Conservation (phyloP, 2,113 vertebrate species). For the Microcebus tavaratra region DNA sequence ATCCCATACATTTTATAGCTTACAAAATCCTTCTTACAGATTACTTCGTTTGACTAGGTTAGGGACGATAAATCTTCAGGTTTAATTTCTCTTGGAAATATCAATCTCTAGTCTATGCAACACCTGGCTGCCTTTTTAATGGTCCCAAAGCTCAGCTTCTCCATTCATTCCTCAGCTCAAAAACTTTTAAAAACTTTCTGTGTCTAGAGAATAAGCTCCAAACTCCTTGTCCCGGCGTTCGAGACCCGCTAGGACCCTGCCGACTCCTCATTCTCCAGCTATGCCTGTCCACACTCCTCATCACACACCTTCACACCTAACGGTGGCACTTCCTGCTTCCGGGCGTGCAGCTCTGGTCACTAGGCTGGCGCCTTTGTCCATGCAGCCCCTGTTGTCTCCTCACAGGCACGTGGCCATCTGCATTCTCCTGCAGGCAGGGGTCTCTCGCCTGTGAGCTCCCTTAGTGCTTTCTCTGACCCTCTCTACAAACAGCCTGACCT, state of each 20-base stretch:
- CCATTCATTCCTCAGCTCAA: background rate
- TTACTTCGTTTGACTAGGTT: constrained; percentile 43
- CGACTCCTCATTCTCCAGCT: fast-evolving
- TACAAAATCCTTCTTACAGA: constrained; percentile 68
- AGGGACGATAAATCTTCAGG: constrained; percentile 63
- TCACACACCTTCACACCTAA: fast-evolving
- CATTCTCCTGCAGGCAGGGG: fast-evolving
- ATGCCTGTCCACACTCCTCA: fast-evolving
- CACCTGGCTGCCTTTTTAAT: constrained; percentile 42
- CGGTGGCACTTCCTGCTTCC: background rate
- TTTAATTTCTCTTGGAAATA: constrained; percentile 67
- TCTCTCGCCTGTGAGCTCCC: background rate
- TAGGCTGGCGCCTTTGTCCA: fast-evolving
- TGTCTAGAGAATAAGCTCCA: background rate
- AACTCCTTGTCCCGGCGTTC: background rate
- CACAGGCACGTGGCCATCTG: fast-evolving
- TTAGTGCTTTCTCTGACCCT: background rate
- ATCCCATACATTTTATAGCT: constrained; percentile 67
- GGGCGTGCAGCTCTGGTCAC: fast-evolving
- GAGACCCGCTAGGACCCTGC: background rate
- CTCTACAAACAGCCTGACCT: background rate
- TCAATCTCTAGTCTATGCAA: constrained; percentile 55
- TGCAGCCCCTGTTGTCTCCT: background rate
- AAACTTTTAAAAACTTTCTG: background rate
- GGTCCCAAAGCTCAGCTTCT: constrained; percentile 10